These are phyloP conservation scores for Gastrophysa polygoni DNA, from an alignment of 2,888 invertebrate species.

Conservation along the genomic window DNA sequence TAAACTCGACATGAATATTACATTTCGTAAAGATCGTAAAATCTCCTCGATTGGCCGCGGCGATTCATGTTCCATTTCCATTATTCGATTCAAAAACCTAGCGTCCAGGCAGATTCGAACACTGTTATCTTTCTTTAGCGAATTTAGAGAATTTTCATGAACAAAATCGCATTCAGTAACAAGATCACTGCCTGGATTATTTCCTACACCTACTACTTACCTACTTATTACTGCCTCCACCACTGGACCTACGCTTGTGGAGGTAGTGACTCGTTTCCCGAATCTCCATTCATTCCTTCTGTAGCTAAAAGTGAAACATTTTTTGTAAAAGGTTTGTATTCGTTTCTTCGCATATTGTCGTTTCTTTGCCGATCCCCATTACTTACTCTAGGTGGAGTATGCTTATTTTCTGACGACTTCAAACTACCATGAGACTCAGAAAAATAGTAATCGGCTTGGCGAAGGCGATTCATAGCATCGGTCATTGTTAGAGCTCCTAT, in stretches of 20 bases:
- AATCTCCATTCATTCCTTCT: not conserved
- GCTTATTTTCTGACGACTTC: not conserved
- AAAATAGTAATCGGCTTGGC: not conserved
- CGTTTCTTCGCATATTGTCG: not conserved
- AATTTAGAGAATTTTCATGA: not conserved
- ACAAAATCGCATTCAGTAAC: not conserved
- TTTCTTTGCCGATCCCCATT: not conserved
- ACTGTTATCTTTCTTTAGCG: conserved; percentile 25
- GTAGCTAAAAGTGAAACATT: not conserved
- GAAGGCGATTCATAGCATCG: not conserved
- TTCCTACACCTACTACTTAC: not conserved
- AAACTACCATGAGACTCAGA: not conserved
- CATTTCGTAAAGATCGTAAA: conserved; percentile 4
- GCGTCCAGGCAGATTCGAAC: conserved; percentile 34
- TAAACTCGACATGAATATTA: conserved; percentile 17
- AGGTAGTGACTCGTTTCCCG: not conserved
- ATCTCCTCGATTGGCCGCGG: conserved; percentile 28
- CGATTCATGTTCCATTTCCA: conserved; percentile 25
- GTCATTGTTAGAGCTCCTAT: not conserved
- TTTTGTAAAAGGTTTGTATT: not conserved
- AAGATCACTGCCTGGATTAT: not conserved
- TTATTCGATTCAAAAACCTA: conserved; percentile 26
- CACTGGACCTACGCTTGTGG: not conserved
- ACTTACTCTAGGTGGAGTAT: not conserved
- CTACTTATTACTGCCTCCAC: not conserved